Evolutionary conservation across 1,140 invertebrate species (phyloP).

Genomic region (Drosophila rufa): DNA sequence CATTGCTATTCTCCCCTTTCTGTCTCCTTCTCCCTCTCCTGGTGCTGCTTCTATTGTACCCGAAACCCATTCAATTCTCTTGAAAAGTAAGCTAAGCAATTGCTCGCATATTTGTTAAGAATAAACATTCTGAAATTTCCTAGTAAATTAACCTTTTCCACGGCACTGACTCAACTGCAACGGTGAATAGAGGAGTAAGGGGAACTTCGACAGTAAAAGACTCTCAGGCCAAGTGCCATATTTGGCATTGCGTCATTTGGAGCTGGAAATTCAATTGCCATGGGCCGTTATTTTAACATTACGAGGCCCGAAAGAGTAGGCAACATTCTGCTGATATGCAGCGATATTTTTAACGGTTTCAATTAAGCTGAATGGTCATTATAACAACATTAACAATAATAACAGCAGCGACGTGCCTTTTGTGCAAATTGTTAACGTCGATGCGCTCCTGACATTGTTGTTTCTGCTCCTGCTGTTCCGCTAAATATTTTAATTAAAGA

Average conservation of each 20-base stretch:
- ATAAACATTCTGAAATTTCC: constrained; percentile 55
- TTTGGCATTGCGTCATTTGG: constrained; percentile 10
- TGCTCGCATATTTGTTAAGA: constrained; percentile 60
- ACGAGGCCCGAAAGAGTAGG: constrained; percentile 27
- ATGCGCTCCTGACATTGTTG: constrained; percentile 25
- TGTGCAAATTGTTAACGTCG: constrained; percentile 67
- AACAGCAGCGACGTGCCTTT: constrained; percentile 70
- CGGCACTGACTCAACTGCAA: constrained; percentile 16
- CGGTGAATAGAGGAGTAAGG: constrained; percentile 2
- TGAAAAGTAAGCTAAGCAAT: constrained; percentile 53
- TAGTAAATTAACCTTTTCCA: constrained; percentile 59
- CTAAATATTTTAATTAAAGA: constrained; percentile 83
- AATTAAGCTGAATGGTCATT: constrained; percentile 69
- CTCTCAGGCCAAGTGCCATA: constrained; percentile 11
- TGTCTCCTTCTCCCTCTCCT: background rate
- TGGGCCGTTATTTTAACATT: constrained; percentile 10
- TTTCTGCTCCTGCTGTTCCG: constrained; percentile 50
- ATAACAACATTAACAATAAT: constrained; percentile 67
- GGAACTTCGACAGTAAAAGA: background rate
- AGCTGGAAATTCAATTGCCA: constrained; percentile 15
- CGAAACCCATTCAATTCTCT: constrained; percentile 15
- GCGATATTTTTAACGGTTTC: constrained; percentile 74
- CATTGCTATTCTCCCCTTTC: constrained; percentile 13
- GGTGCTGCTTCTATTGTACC: constrained; percentile 8
- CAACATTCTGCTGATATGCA: constrained; percentile 31